Percentiles rank a stretch among this genome's conserved stretches.
These are phyloP conservation scores for Halictus quadricinctus DNA, from an alignment of 2,888 invertebrate genomes.

Conservation along the genomic window DNA sequence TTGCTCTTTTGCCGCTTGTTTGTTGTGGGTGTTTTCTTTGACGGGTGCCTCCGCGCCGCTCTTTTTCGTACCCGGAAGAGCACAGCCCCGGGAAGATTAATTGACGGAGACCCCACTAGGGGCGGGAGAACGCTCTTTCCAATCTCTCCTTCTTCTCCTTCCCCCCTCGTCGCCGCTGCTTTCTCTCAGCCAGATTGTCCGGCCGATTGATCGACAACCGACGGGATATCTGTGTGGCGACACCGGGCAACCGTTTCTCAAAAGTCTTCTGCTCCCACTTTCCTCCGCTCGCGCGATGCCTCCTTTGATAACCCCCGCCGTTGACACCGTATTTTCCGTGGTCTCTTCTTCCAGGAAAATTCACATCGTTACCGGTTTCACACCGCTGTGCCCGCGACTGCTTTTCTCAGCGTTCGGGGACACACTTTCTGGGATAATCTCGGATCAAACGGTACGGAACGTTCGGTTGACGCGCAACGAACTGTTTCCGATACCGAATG, in stretches of 20 bases:
- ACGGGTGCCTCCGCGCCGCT: conserved; percentile 56
- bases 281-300: not conserved
- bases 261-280: not conserved
- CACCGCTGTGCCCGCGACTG: not conserved
- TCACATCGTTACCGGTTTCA: not conserved
- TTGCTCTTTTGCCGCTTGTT: conserved; percentile 58
- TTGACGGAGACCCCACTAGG: conserved; percentile 36
- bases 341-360: not conserved
- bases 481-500: too few species aligned
- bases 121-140: conserved; percentile 20
- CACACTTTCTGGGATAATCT: not conserved
- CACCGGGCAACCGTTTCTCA: not conserved
- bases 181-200: conserved; percentile 17
- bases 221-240: not conserved
- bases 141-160: not conserved
- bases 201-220: conserved; percentile 26
- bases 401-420: too few species aligned
- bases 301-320: not conserved
- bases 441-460: too few species aligned
- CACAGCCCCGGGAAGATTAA: conserved; percentile 34
- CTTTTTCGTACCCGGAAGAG: conserved; percentile 59
- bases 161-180: not conserved
- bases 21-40: conserved; percentile 60
- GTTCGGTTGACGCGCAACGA: too few species aligned
- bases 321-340: not conserved